These are phyloP conservation scores for Cyclura pinguis DNA, from an alignment of 2,797 vertebrate genomes.

Conservation along the genomic window DNA sequence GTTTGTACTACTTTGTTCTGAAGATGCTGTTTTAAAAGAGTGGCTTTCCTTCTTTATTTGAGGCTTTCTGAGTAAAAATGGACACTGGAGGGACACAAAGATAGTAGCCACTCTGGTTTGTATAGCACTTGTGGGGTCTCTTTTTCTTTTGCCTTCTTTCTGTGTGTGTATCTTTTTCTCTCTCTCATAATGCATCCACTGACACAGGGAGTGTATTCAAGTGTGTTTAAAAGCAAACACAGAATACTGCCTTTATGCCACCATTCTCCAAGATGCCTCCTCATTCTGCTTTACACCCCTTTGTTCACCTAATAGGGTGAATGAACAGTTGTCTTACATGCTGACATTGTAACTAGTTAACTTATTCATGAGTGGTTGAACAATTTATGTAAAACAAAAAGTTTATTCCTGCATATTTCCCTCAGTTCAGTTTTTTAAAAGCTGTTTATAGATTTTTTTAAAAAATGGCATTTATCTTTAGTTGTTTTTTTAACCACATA, in stretches of 20 bases:
- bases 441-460: background rate
- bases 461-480: background rate
- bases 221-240: conserved; percentile 32
- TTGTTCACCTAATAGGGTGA: conserved; percentile 4
- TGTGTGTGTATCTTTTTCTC: background rate
- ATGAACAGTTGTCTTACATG: conserved; percentile 34
- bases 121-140: conserved; percentile 16
- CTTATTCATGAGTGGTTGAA: background rate
- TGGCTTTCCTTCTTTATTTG: conserved; percentile 1
- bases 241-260: background rate
- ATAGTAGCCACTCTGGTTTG: background rate
- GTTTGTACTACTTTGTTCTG: background rate
- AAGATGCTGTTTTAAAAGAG: conserved; percentile 4
- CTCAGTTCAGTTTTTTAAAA: background rate
- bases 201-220: conserved; percentile 5
- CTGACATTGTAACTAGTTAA: conserved; percentile 47
- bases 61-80: conserved; percentile 2
- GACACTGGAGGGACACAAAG: background rate
- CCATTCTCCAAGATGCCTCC: background rate
- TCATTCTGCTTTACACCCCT: conserved; percentile 18
- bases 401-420: background rate
- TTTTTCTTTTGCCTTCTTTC: background rate
- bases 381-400: no score
- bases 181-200: conserved; percentile 25
- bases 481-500: conserved; percentile 15